These are phyloP conservation scores for Coendou prehensilis DNA, from an alignment of 2,797 vertebrate species.

Conservation along the genomic window DNA sequence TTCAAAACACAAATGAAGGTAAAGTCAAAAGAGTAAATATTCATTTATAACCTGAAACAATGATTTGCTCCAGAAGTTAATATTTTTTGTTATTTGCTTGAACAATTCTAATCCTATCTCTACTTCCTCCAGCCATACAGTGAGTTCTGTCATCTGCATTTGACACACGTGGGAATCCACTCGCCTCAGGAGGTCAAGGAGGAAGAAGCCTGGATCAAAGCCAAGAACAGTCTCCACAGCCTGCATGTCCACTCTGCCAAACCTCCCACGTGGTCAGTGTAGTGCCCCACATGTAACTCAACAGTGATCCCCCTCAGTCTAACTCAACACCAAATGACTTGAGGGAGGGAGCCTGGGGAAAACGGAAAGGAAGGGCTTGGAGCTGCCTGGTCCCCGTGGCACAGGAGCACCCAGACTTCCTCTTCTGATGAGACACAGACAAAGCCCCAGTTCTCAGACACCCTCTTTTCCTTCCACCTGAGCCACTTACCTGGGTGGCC, in stretches of 20 bases:
- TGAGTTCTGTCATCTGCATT: not conserved
- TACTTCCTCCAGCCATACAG: conserved; percentile 33
- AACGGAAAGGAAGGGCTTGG: not conserved
- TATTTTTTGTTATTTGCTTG: conserved; percentile 17
- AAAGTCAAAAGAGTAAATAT: not conserved
- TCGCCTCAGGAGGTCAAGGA: not conserved
- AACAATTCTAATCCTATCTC: not conserved
- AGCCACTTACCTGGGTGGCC: conserved; percentile 26
- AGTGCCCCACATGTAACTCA: not conserved
- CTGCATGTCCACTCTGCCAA: not conserved
- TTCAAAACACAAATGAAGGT: conserved; percentile 32
- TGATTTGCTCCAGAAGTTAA: conserved; percentile 20
- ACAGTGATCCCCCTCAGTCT: not conserved
- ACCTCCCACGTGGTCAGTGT: not conserved
- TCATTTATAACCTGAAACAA: not conserved
- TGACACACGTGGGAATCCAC: not conserved
- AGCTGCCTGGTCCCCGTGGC: not conserved
- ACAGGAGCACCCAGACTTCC: not conserved
- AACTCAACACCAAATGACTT: not conserved
- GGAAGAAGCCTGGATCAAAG: not conserved
- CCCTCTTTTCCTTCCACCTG: not conserved
- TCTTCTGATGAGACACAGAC: not conserved
- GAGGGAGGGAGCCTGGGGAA: not conserved
- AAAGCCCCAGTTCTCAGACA: not conserved
- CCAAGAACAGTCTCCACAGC: not conserved